Conservation (phyloP, 1,140 invertebrate species). For the Drosophila pachea region DNA sequence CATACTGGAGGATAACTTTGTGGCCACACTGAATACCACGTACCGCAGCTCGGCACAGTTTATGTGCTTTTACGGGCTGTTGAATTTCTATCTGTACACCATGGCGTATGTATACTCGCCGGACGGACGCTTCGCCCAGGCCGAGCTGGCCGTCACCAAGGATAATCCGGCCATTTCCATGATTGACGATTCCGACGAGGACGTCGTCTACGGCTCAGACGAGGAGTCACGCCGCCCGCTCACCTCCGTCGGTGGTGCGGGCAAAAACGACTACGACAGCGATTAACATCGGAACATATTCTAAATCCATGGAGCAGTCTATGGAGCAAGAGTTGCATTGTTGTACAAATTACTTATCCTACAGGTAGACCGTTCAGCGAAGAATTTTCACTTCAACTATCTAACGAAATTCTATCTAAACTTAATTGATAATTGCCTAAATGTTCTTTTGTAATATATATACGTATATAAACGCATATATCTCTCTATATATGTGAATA, state of each 20-base stretch:
- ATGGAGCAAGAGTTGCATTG: slow-evolving; percentile 36
- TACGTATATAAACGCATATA: background rate
- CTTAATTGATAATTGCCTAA: slow-evolving; percentile 19
- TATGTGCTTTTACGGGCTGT: slow-evolving; percentile 95
- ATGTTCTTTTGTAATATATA: slow-evolving; percentile 8
- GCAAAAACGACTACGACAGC: slow-evolving; percentile 84
- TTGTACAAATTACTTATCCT: slow-evolving; percentile 57
- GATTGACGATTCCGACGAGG: slow-evolving; percentile 99
- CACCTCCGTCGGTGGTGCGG: slow-evolving; percentile 79
- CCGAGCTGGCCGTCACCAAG: slow-evolving; percentile 94
- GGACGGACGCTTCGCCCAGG: slow-evolving; percentile 86
- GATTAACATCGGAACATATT: slow-evolving; percentile 79
- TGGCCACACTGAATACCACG: slow-evolving; percentile 90
- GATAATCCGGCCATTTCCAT: slow-evolving; percentile 98
- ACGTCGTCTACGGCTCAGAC: slow-evolving; percentile 96
- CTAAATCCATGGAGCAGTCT: slow-evolving; percentile 49
- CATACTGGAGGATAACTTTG: slow-evolving; percentile 95
- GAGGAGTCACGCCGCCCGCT: slow-evolving; percentile 90
- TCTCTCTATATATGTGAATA: background rate
- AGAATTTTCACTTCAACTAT: slow-evolving; percentile 33
- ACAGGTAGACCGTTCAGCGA: slow-evolving; percentile 31
- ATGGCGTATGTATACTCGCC: slow-evolving; percentile 98
- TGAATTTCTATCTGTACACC: slow-evolving; percentile 96
- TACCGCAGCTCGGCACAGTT: slow-evolving; percentile 95
- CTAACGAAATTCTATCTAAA: slow-evolving; percentile 28